A percentile compares a stretch with the other conserved stretches of the same genome.
These are phyloP conservation scores for Zosterops borbonicus DNA, from an alignment of 2,113 vertebrate species.

Conservation along the genomic window DNA sequence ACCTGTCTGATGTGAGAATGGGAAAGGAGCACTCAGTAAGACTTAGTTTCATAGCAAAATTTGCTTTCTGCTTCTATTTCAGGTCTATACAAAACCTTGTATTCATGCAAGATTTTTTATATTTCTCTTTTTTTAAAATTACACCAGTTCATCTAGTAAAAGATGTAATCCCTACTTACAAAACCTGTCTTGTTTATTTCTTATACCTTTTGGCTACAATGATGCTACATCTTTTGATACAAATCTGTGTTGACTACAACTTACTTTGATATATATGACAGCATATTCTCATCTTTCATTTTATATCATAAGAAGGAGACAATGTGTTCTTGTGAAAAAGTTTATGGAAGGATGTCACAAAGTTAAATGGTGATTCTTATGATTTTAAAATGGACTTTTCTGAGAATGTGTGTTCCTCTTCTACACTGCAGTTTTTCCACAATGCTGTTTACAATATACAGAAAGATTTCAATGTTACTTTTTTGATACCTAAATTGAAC, in stretches of 20 bases:
- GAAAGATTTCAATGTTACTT: not conserved
- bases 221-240: not conserved
- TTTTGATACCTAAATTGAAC: not conserved
- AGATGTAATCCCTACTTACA: not conserved
- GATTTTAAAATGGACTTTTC: not conserved
- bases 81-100: not conserved
- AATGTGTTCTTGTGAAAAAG: not conserved
- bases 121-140: not conserved
- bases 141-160: not conserved
- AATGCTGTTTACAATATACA: not conserved
- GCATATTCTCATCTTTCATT: not conserved
- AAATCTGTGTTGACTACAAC: not conserved
- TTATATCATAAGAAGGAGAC: not conserved
- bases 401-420: not conserved
- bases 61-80: not conserved
- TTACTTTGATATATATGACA: not conserved
- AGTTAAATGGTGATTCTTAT: not conserved
- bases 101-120: not conserved
- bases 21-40: not conserved
- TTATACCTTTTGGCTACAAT: not conserved
- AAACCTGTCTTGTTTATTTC: not conserved
- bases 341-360: not conserved
- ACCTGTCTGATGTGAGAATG: accelerated
- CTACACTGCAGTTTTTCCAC: not conserved
- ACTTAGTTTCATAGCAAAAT: not conserved